Evolutionary conservation across 2,113 vertebrate genomes (phyloP), one percentile per base, ranked within the genome.

Genomic region (Pyxicephalus adspersus): DNA sequence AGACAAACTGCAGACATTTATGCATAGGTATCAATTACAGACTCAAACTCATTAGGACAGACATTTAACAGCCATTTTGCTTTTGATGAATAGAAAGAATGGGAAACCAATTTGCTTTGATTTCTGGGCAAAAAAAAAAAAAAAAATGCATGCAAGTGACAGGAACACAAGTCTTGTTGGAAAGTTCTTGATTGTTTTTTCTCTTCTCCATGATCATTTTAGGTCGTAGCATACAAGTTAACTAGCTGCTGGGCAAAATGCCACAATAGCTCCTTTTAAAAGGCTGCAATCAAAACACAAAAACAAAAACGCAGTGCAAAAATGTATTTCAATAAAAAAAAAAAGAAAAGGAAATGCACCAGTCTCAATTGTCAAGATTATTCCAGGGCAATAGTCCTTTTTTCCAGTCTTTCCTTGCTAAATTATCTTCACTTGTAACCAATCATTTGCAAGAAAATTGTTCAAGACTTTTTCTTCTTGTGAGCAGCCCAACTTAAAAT

Each of bases 311-410:
- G 91, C 92, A 92, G 90, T 89, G 71, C 67, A 88, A 87, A 83
- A 86, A 74, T 90, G 87, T 90, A 89, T 90, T 68, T 76, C 88
- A 84, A 91, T 89, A 91, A 91, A 92, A 86, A 70, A 66, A 75
- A 64, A 83, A 80, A 76, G 78, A 76, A 84, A 91, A 93, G 91
- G 92, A 92, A 94, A 94, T 92, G 90, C 87, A 87, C 86, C 89
- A 88, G 90, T 90, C 89, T 90, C 85, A 89, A 91, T 92, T 90
- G 90, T 93, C 92, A 95, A 93, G 92, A 90, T 92, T 93, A 93
- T 89, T 91, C 93, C 93, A 93, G 91, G 91, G 92, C 92, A 92
- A 93, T 89, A 91, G 91, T 93, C 91, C 87, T 84, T 88, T 90
- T 89, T 45, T 57, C 54, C 54, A 51, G 57, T 38, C 67, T 68